phyloP scores from a whole-genome alignment of 2,797 vertebrate species.

The Hirundo rustica region DNA sequence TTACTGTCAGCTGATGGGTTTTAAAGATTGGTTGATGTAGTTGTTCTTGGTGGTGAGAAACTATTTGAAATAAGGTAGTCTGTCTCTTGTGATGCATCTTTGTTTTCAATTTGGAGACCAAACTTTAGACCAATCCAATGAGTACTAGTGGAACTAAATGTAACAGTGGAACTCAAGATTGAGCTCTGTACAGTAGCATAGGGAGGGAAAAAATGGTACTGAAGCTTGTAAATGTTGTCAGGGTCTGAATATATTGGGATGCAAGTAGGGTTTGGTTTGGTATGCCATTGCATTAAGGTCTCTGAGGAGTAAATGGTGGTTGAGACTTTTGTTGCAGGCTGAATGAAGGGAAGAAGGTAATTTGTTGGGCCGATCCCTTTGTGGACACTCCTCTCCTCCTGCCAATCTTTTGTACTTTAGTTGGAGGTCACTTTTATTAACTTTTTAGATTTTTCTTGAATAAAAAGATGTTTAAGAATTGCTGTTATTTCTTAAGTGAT shows the following conservation, averaged over 20 bases:
- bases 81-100: background rate
- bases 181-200: background rate
- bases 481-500: background rate
- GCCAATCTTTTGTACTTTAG: background rate
- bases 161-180: background rate
- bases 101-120: background rate
- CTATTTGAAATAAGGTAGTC: background rate
- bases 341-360: background rate
- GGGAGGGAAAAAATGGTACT: background rate
- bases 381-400: too few relatives aligned
- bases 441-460: background rate
- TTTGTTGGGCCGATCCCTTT: background rate
- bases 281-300: background rate
- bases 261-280: background rate
- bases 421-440: background rate
- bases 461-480: background rate
- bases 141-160: background rate
- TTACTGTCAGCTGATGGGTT: background rate
- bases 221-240: background rate
- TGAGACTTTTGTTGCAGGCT: background rate
- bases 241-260: too few relatives aligned
- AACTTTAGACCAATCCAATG: accelerated
- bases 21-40: background rate
- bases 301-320: background rate
- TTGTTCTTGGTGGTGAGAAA: background rate